Conservation (phyloP, 23 tunicate genomes). For the Pegea sp. region DNA sequence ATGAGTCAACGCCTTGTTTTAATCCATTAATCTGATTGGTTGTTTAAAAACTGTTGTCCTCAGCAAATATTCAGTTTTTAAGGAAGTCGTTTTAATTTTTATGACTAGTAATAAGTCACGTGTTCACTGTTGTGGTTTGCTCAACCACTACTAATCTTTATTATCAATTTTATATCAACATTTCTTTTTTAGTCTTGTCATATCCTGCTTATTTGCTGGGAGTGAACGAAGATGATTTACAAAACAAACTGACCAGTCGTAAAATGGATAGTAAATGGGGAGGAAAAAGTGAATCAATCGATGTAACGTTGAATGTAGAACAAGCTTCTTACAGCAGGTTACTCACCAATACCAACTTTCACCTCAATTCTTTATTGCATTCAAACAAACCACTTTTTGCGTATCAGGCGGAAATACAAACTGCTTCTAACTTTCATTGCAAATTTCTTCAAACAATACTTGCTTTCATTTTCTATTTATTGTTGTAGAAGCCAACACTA, state of each 20-base stretch:
- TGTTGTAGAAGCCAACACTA: no score
- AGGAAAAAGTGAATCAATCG: slow-evolving; percentile 54
- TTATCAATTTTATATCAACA: not conserved
- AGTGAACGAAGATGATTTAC: slow-evolving; percentile 37
- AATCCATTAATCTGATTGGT: no score
- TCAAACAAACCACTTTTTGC: no score
- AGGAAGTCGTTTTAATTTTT: not conserved
- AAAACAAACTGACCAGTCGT: slow-evolving; percentile 61
- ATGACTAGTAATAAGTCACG: no score
- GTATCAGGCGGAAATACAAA: no score
- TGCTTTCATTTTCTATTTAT: no score
- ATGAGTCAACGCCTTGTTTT: no score
- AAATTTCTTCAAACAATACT: no score
- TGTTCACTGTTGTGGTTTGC: no score
- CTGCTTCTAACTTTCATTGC: no score
- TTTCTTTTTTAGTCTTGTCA: slow-evolving; percentile 35
- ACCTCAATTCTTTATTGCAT: no score
- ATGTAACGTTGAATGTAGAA: slow-evolving; percentile 81
- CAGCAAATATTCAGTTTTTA: not conserved
- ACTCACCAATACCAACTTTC: not conserved
- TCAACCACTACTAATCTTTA: no score
- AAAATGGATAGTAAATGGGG: slow-evolving; percentile 98
- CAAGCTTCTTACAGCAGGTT: slow-evolving; percentile 68
- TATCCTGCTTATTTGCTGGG: slow-evolving; percentile 85
- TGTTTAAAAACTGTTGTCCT: not conserved